Conservation (phyloP, 2,113 vertebrate species). For the Ammodytes dubius region DNA sequence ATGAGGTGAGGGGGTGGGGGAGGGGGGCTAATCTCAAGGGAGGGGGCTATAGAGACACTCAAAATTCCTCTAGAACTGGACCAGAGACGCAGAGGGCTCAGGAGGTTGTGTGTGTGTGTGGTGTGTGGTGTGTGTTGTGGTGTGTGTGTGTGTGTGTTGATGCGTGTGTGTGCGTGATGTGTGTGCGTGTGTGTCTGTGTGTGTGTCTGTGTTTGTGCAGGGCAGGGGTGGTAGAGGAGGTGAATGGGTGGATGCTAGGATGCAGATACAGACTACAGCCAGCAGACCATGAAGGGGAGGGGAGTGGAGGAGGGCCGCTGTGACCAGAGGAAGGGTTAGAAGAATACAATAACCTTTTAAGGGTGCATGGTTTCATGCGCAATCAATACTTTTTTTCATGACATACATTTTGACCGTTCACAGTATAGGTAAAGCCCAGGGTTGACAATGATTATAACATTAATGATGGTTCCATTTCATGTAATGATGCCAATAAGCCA, state of each 20-base stretch:
- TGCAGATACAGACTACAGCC: neutral
- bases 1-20: constrained; percentile 65
- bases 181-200: constrained; percentile 4
- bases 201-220: constrained; percentile 13
- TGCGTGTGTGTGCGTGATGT: constrained; percentile 6
- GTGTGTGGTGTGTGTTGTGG: constrained; percentile 12
- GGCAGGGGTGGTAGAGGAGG: constrained; percentile 7
- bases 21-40: constrained; percentile 73
- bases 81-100: constrained; percentile 44
- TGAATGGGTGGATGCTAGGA: constrained; percentile 27
- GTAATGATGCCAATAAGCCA: neutral
- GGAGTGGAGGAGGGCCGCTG: neutral
- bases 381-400: neutral
- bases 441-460: neutral
- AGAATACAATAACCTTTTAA: no score
- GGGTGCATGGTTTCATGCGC: neutral
- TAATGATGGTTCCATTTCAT: constrained; percentile 16
- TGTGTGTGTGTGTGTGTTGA: constrained; percentile 23
- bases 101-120: constrained; percentile 25
- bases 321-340: constrained; percentile 7
- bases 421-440: neutral
- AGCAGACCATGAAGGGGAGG: constrained; percentile 22
- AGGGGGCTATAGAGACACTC: constrained; percentile 76
- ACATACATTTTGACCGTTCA: constrained; percentile 3
- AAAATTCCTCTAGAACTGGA: constrained; percentile 76